Conservation (phyloP, 2,797 vertebrate species). For the Eulemur rubriventer region DNA sequence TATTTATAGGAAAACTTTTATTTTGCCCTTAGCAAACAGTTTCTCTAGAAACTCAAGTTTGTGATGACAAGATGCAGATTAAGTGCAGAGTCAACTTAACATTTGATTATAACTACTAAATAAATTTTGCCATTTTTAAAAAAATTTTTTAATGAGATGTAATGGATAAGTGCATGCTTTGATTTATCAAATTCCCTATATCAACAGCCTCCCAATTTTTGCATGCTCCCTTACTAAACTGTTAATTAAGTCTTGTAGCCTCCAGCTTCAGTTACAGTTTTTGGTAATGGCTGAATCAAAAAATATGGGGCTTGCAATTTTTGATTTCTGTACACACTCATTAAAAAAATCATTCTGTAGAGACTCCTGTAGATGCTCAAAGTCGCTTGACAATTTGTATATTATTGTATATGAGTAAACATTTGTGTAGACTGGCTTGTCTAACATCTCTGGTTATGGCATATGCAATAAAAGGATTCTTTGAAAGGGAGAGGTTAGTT, state of each 20-base stretch:
- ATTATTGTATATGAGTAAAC: not conserved
- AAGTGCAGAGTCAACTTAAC: not conserved
- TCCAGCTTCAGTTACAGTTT: not conserved
- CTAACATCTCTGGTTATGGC: not conserved
- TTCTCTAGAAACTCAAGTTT: conserved; percentile 4
- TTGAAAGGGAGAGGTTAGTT: not conserved
- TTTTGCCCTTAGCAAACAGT: not conserved
- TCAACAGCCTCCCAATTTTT: not conserved
- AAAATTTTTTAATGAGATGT: not conserved
- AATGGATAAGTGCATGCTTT: too few species aligned
- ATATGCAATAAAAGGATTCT: not conserved
- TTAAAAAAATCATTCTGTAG: not conserved
- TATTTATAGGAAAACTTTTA: not conserved
- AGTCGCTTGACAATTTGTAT: not conserved
- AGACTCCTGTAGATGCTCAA: not conserved
- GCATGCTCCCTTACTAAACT: not conserved
- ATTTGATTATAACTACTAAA: not conserved
- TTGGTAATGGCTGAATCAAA: not conserved
- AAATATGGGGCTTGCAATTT: not conserved
- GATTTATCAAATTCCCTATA: not conserved
- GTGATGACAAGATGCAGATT: not conserved
- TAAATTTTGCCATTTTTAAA: not conserved
- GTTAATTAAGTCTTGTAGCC: not conserved
- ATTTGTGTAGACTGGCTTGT: not conserved
- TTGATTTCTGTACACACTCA: not conserved